Conservation (phyloP, 1,140 invertebrate genomes). For the Calephelis virginiensis region DNA sequence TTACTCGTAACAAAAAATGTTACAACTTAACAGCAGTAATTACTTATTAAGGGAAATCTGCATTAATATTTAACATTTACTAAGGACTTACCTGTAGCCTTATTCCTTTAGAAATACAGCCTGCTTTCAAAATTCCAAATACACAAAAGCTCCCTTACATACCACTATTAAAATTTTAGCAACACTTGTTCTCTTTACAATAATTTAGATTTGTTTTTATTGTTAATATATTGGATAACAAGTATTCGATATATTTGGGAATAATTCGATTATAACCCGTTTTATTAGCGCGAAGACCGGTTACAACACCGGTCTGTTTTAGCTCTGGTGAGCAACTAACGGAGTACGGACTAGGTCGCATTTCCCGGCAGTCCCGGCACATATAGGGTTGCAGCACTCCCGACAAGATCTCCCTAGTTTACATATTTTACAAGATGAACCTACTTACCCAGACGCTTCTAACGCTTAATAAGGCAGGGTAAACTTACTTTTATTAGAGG, state of each 20-base stretch:
- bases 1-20: no score
- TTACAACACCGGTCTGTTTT: not conserved
- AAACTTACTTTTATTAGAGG: no score
- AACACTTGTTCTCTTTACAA: not conserved
- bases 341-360: constrained; percentile 13
- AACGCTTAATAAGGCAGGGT: not conserved
- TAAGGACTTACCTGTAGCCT: not conserved
- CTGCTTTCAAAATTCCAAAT: constrained; percentile 1
- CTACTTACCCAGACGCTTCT: not conserved
- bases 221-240: not conserved
- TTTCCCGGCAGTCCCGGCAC: constrained; percentile 15
- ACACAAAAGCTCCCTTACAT: constrained; percentile 7
- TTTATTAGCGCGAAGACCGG: not conserved
- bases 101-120: constrained; percentile 12
- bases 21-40: not conserved
- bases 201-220: not conserved
- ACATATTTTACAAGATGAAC: constrained; percentile 9
- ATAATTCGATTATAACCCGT: constrained; percentile 9
- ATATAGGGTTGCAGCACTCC: constrained; percentile 5
- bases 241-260: not conserved
- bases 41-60: constrained; percentile 4
- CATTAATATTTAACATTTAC: constrained; percentile 6
- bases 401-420: constrained; percentile 4
- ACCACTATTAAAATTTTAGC: not conserved
- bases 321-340: constrained; percentile 9